These are phyloP conservation scores for Hipparchia semele DNA, from an alignment of 2,888 invertebrate species.

Conservation along the genomic window DNA sequence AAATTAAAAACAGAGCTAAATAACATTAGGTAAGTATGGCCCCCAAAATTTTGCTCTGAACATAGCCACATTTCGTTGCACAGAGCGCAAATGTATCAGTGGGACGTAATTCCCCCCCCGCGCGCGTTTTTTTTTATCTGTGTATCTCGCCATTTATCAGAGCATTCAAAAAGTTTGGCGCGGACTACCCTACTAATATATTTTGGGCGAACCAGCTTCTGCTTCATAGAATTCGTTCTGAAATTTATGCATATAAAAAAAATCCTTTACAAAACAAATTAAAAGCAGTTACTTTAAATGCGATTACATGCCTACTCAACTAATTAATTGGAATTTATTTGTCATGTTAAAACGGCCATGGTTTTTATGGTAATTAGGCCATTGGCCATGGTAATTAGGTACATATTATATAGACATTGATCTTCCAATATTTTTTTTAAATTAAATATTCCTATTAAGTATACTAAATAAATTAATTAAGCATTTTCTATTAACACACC, in stretches of 20 bases:
- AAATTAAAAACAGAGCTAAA: too few species aligned
- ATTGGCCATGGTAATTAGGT: background rate
- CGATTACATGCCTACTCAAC: background rate
- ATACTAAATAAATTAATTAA: conserved; percentile 1
- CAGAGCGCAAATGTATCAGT: too few species aligned
- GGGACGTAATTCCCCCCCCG: too few species aligned
- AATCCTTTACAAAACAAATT: background rate
- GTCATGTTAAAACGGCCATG: background rate
- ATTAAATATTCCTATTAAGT: background rate
- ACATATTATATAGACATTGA: background rate
- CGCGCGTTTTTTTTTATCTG: too few species aligned
- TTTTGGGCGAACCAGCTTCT: background rate
- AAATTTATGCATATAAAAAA: too few species aligned
- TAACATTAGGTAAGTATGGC: too few species aligned
- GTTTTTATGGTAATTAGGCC: background rate
- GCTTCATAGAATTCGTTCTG: too few species aligned
- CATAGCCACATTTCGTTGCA: too few species aligned
- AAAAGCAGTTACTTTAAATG: background rate
- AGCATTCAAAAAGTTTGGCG: too few species aligned
- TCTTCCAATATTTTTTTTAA: background rate
- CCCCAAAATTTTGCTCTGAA: too few species aligned
- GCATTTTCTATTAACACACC: conserved; percentile 12
- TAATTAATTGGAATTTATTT: conserved; percentile 1
- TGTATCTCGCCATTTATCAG: too few species aligned
- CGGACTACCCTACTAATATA: background rate